phyloP scores from a whole-genome alignment of 2,797 vertebrate genomes.

The Scomberomorus guttatus region DNA sequence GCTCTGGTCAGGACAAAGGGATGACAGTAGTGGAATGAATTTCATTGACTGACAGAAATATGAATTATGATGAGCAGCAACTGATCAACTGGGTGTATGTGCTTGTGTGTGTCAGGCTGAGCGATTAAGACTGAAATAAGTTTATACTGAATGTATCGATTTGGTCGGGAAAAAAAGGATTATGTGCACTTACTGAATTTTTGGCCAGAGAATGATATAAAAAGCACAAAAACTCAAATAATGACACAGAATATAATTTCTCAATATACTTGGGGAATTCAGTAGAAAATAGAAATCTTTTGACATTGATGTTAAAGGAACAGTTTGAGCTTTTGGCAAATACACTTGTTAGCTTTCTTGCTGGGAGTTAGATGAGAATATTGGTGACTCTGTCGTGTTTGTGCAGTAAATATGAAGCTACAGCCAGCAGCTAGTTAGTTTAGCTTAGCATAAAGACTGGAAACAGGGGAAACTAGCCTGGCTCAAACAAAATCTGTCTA shows the following conservation, averaged over 20 bases:
- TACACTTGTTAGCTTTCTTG: neutral
- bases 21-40: constrained; percentile 99
- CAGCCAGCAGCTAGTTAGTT: neutral
- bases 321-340: neutral
- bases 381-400: neutral
- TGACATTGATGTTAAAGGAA: neutral
- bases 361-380: neutral
- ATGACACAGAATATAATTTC: constrained; percentile 26
- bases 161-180: constrained; percentile 1
- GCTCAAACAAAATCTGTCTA: neutral
- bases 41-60: constrained; percentile 92
- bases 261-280: neutral
- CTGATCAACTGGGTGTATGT: constrained; percentile 36
- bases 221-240: constrained; percentile 35
- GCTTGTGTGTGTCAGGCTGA: constrained; percentile 41
- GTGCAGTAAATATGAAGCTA: neutral
- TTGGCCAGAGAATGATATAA: constrained; percentile 21
- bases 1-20: constrained; percentile 99
- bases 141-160: constrained; percentile 1
- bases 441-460: constrained; percentile 2
- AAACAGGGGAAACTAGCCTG: neutral
- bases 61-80: constrained; percentile 90
- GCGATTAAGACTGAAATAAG: neutral
- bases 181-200: constrained; percentile 11
- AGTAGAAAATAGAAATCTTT: constrained; percentile 22